Evolutionary conservation across 2,888 invertebrate species (phyloP).

Genomic region (Alentia gelatinosa): DNA sequence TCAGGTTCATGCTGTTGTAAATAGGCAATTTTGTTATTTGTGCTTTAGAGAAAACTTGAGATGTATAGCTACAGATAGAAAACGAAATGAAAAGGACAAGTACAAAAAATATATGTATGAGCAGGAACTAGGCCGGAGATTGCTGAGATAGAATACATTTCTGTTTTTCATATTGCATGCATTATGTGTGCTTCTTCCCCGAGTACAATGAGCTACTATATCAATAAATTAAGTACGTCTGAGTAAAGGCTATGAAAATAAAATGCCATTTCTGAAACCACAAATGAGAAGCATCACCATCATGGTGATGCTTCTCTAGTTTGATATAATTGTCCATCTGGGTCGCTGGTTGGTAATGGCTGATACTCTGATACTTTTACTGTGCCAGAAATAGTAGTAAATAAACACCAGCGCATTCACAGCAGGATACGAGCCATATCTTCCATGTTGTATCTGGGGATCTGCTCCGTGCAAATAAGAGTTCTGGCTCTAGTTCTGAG

Average conservation of each 20-base stretch:
- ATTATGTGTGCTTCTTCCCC: not conserved
- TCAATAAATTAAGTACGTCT: not conserved
- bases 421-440: no score
- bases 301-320: not conserved
- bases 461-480: no score
- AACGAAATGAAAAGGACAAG: not conserved
- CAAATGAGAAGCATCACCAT: not conserved
- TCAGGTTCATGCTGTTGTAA: not conserved
- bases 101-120: slow-evolving; percentile 4
- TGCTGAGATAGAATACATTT: not conserved
- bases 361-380: no score
- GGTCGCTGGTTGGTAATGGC: no score
- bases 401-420: no score
- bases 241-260: not conserved
- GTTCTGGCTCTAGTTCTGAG: no score
- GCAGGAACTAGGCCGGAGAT: not conserved
- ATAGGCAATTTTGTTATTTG: not conserved
- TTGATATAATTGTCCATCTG: not conserved
- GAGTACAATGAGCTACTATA: not conserved
- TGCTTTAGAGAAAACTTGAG: not conserved
- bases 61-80: not conserved
- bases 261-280: not conserved
- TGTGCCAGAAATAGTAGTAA: no score
- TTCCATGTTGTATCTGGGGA: no score
- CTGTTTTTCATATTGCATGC: not conserved